phyloP scores from a whole-genome alignment of 2,888 invertebrate genomes.

The Spatulosminthurus flaviceps region DNA sequence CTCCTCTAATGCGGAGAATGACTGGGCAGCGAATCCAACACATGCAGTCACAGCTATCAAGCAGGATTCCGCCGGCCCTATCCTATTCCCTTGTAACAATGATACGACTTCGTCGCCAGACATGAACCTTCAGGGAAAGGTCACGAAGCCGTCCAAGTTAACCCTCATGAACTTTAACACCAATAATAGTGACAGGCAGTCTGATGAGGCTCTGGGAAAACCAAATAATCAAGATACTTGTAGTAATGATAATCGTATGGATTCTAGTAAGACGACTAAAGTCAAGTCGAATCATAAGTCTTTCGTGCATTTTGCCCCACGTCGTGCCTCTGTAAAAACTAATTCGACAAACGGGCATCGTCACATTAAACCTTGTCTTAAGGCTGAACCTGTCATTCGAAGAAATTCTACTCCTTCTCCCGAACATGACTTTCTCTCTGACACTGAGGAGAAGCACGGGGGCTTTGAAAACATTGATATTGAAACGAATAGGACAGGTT shows the following conservation, averaged over 20 bases:
- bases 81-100: not conserved
- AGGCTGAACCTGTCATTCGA: conserved; percentile 58
- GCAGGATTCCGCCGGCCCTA: not conserved
- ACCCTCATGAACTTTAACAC: conserved; percentile 34
- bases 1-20: conserved; percentile 37
- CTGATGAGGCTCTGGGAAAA: conserved; percentile 15
- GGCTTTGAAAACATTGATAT: conserved; percentile 3
- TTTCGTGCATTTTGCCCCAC: conserved; percentile 54
- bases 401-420: conserved; percentile 38
- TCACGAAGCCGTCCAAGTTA: conserved; percentile 47
- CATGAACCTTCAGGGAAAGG: conserved; percentile 8
- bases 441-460: conserved; percentile 43
- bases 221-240: conserved; percentile 11
- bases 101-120: not conserved
- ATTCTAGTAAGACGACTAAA: not conserved
- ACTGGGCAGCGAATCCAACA: conserved; percentile 42
- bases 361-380: conserved; percentile 58
- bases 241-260: not conserved
- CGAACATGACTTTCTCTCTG: conserved; percentile 34
- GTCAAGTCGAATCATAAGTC: conserved; percentile 46
- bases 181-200: not conserved
- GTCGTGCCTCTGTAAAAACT: not conserved
- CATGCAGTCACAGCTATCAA: conserved; percentile 46
- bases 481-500: not conserved
- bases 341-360: conserved; percentile 30